A percentile compares a stretch with the other conserved stretches of the same genome.
Evolutionary conservation across 2,797 vertebrate genomes (phyloP).

Genomic region (Glyptemys insculpta): DNA sequence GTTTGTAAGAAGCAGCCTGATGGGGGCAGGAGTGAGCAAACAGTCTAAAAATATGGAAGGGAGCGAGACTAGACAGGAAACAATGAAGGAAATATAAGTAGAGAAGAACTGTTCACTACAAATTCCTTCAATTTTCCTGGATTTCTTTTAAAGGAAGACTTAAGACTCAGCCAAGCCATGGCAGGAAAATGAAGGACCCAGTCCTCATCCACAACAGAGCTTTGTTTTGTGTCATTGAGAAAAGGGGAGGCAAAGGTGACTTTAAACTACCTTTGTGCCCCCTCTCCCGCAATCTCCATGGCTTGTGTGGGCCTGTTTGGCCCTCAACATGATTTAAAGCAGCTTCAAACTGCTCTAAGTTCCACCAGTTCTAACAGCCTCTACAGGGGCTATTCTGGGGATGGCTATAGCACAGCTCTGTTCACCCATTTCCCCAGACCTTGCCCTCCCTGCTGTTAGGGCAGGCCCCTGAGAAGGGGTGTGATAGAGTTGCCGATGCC

Average conservation of each 20-base stretch:
- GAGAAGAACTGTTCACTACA: not conserved
- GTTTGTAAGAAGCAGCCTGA: not conserved
- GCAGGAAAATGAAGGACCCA: not conserved
- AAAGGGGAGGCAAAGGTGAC: not conserved
- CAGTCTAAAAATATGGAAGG: not conserved
- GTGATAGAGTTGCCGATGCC: not conserved
- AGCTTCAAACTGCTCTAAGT: not conserved
- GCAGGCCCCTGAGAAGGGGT: not conserved
- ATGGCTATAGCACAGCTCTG: not conserved
- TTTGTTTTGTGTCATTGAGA: not conserved
- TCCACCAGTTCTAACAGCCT: not conserved
- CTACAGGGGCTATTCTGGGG: not conserved
- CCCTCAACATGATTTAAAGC: not conserved
- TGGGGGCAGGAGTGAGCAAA: not conserved
- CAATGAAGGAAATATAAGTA: not conserved
- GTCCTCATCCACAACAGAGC: not conserved
- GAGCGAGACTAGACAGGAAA: not conserved
- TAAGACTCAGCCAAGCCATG: not conserved
- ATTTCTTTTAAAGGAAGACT: not conserved
- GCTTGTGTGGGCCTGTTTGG: fast-evolving
- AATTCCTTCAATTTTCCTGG: not conserved
- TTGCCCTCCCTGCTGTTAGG: not conserved
- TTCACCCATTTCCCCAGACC: not conserved
- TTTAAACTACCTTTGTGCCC: not conserved
- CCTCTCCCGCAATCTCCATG: not conserved